Evolutionary conservation across 1,140 invertebrate genomes (phyloP), one percentile per base, ranked within the genome.

Genomic region (Asobara japonica): DNA sequence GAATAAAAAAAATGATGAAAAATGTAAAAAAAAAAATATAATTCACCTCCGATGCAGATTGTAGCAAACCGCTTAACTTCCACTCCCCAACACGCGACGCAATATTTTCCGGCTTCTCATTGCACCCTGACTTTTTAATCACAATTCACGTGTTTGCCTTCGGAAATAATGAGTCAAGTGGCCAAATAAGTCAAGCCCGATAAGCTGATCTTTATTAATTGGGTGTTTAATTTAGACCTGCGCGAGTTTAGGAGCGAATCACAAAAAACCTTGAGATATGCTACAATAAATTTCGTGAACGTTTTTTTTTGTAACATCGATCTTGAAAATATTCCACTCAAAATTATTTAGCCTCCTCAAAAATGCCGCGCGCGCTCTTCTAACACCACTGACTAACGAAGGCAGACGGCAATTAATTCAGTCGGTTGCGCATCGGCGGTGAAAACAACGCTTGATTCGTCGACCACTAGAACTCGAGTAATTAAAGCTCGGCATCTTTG

Each of bases 381-480:
- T 10, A 18, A 25, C 20, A 56, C 5, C 22, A 27, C 25, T 56
- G 22, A 56, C 22, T 56, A 56, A 56, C 3, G 22, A 56, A 56
- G 18, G 51, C 22, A 27, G 51, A 56, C 18, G 22, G 51, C 51
- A 56, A 56, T 56, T 56, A 56, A 56, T 27, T 56, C 51, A 56
- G 51, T 13, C 10, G 51, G 51, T 1, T 56, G 51, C 20, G 2
- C 51, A 56, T 22, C 10, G 2, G 13, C 22, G 51, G 22, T 56
- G 31, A 6, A 27, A 56, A 22, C 18, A 22, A 56, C 25, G 4
- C 51, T 56, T 56, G 20, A 56, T 56, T 56, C 20, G 22, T 56
- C 13, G 2, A 56, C 13, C 22, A 18, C 6, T 25, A 56, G 51
- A 27, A 56, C 51, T 13, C 51, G 51, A 56, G 51, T 18, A 56